A percentile compares a stretch with the other conserved stretches of the same genome.
Evolutionary conservation across 2,113 vertebrate species (phyloP).

Genomic region (Vanacampus margaritifer): DNA sequence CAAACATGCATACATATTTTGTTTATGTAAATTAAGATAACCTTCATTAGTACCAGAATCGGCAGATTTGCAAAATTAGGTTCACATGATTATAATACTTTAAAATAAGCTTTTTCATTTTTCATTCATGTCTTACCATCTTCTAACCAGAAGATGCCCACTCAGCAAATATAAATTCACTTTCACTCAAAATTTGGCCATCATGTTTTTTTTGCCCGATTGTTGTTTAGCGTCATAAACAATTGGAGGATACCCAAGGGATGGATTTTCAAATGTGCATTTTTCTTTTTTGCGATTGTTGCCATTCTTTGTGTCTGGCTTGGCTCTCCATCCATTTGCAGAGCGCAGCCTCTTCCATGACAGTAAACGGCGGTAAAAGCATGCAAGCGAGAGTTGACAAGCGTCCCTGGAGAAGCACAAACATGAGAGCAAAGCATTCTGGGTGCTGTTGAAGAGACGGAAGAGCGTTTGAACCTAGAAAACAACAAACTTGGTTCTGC

Average conservation of each 20-base stretch:
- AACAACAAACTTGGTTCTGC: conserved; percentile 24
- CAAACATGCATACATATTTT: no score
- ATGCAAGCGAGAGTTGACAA: conserved; percentile 38
- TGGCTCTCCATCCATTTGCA: conserved; percentile 8
- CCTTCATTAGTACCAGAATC: no score
- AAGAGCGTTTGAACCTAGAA: conserved; percentile 22
- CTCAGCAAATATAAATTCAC: not conserved
- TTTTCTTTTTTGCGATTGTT: not conserved
- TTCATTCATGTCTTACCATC: not conserved
- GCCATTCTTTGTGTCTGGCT: conserved; percentile 2
- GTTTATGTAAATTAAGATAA: no score
- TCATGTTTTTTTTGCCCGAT: not conserved
- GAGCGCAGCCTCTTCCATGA: conserved; percentile 14
- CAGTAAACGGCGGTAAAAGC: conserved; percentile 42
- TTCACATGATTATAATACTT: not conserved
- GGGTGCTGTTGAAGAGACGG: conserved; percentile 30
- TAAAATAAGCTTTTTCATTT: not conserved
- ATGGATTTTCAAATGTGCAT: not conserved
- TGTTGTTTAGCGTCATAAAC: not conserved
- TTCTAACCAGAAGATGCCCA: not conserved
- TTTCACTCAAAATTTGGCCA: not conserved
- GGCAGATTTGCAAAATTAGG: no score
- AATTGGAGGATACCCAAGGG: not conserved
- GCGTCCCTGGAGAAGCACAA: conserved; percentile 35
- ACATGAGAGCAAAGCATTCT: conserved; percentile 25